A percentile compares a stretch with the other conserved stretches of the same genome.
phyloP scores from a whole-genome alignment of 2,113 vertebrate genomes.

The Saiga tatarica region DNA sequence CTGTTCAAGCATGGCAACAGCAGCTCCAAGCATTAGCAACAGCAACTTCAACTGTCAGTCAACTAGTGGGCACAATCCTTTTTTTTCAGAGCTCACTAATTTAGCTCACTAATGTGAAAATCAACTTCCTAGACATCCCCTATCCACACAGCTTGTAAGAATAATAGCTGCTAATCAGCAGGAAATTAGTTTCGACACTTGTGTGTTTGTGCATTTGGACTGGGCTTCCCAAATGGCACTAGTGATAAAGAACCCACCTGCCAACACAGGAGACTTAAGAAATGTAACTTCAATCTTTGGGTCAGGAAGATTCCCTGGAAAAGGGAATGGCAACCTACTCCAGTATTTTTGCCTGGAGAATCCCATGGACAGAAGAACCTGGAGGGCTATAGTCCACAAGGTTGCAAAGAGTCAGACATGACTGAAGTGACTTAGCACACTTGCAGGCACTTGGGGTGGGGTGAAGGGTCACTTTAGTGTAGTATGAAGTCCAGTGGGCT shows the following conservation, averaged over 20 bases:
- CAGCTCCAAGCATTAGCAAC: not conserved
- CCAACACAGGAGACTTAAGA: not conserved
- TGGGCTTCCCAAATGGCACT: not conserved
- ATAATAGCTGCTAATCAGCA: not conserved
- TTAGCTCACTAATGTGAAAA: not conserved
- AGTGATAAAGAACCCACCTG: not conserved
- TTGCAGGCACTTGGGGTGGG: not conserved
- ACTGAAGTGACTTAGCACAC: not conserved
- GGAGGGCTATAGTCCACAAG: not conserved
- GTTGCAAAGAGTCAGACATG: not conserved
- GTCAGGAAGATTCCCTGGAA: not conserved
- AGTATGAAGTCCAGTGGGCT: not conserved
- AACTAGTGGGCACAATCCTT: not conserved
- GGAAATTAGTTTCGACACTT: not conserved
- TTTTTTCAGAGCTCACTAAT: not conserved
- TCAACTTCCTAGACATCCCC: not conserved
- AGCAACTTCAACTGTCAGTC: not conserved
- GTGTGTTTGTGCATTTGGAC: slow-evolving; percentile 4
- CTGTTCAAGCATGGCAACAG: not conserved
- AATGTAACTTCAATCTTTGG: not conserved
- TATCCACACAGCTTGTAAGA: not conserved
- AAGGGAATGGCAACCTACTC: not conserved
- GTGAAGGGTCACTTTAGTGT: no score
- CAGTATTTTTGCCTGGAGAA: not conserved
- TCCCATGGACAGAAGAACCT: not conserved